Percentiles rank a stretch among this genome's conserved stretches.
Evolutionary conservation across 2,797 vertebrate species (phyloP).

Genomic region (Argya squamiceps): DNA sequence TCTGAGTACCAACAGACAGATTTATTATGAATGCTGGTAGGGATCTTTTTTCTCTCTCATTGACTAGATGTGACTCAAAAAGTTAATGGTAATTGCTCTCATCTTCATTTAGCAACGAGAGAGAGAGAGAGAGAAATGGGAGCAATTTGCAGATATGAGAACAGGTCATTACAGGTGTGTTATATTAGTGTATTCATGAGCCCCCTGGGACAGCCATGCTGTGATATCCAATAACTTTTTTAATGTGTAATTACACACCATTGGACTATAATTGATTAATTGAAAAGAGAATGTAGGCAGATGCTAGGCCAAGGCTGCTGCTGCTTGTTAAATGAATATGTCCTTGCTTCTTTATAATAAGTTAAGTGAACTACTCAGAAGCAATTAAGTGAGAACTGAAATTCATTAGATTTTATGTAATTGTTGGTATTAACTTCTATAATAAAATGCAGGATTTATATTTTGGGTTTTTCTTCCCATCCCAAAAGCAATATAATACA

Average conservation of each 20-base stretch:
- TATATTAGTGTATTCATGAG: conserved; percentile 80
- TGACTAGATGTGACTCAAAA: conserved; percentile 75
- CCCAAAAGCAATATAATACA: conserved; percentile 55
- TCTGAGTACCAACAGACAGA: conserved; percentile 42
- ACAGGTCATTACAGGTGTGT: conserved; percentile 82
- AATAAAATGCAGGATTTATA: conserved; percentile 75
- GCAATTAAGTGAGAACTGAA: conserved; percentile 79
- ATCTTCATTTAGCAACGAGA: conserved; percentile 74
- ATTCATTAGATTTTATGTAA: conserved; percentile 83
- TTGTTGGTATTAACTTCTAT: conserved; percentile 77
- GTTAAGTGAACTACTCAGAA: conserved; percentile 80
- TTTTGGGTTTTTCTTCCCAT: conserved; percentile 17
- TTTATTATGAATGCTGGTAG: conserved; percentile 60
- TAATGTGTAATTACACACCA: conserved; percentile 84
- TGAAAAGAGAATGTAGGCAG: conserved; percentile 82
- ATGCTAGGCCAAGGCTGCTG: conserved; percentile 78
- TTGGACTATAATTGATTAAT: conserved; percentile 83
- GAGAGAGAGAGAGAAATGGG: conserved; percentile 68
- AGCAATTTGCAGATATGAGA: conserved; percentile 75
- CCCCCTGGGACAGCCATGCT: conserved; percentile 75
- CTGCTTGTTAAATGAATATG: conserved; percentile 79
- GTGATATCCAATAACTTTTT: conserved; percentile 80
- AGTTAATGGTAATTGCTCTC: conserved; percentile 78
- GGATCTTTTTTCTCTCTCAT: conserved; percentile 61
- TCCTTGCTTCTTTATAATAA: conserved; percentile 81